Conservation (phyloP, 2,888 invertebrate species). For the Epinotia ramella region DNA sequence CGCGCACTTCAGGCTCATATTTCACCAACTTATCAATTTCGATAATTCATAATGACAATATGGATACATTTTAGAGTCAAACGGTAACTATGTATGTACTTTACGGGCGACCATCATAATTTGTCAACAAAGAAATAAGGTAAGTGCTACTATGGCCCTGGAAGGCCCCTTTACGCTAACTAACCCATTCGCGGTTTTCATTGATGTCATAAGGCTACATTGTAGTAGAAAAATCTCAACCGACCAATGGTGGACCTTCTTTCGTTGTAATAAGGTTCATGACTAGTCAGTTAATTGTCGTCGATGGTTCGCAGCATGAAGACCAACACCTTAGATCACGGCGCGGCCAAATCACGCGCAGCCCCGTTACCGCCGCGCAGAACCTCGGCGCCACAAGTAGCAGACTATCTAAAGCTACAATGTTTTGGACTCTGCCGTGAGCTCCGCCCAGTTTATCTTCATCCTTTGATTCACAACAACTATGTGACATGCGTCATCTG, state of each 20-base stretch:
- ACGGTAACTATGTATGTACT: too few species aligned
- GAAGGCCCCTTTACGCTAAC: too few species aligned
- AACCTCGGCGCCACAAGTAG: not conserved
- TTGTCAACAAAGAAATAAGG: too few species aligned
- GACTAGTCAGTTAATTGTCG: not conserved
- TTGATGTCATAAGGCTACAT: too few species aligned
- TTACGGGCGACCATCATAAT: too few species aligned
- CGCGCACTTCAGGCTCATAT: too few species aligned
- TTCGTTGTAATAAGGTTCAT: not conserved
- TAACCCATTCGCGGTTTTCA: too few species aligned
- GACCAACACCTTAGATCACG: conserved; percentile 12
- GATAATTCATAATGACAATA: too few species aligned
- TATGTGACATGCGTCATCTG: not conserved
- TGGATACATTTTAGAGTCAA: too few species aligned
- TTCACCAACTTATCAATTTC: too few species aligned
- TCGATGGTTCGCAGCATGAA: not conserved
- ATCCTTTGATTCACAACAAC: not conserved
- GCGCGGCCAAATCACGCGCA: conserved; percentile 20
- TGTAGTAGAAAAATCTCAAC: not conserved
- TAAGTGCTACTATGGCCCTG: too few species aligned
- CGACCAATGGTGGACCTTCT: not conserved
- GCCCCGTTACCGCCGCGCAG: conserved; percentile 35
- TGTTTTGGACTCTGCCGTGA: not conserved
- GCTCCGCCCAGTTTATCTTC: not conserved
- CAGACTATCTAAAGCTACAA: not conserved